Evolutionary conservation across 1,140 invertebrate genomes (phyloP).

Genomic region (Trachymyrmex cornetzi): DNA sequence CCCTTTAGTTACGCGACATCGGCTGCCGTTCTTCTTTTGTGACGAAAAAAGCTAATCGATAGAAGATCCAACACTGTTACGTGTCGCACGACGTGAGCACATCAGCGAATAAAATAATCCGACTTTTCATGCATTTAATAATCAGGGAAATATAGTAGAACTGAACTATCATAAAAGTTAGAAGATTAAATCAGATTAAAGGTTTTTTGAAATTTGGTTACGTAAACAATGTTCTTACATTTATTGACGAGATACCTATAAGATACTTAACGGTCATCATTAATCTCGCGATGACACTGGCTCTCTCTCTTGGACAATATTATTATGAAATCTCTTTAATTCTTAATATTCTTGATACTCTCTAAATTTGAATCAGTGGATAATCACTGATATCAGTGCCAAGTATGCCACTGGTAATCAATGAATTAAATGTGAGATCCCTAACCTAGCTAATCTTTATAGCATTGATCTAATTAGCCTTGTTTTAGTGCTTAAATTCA

Average conservation of each 20-base stretch:
- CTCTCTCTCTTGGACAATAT: constrained; percentile 1
- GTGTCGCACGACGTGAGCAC: neutral
- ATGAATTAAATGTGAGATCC: too few relatives aligned
- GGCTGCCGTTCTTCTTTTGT: constrained; percentile 44
- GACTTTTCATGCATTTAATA: neutral
- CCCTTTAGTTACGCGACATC: constrained; percentile 41
- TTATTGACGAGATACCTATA: neutral
- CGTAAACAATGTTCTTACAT: neutral
- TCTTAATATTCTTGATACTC: neutral
- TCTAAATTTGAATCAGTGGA: too few relatives aligned
- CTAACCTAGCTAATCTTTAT: too few relatives aligned
- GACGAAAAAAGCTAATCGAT: constrained; percentile 17
- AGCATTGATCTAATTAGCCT: too few relatives aligned
- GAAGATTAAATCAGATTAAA: constrained; percentile 10
- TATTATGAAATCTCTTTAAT: neutral
- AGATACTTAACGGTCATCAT: neutral
- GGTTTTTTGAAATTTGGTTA: neutral
- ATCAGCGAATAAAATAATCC: constrained; percentile 3
- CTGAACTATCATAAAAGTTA: neutral
- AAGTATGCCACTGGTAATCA: too few relatives aligned
- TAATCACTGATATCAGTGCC: too few relatives aligned
- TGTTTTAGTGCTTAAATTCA: too few relatives aligned
- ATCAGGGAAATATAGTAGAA: neutral
- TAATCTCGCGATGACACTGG: neutral
- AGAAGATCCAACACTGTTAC: neutral